Conservation (phyloP, 2,888 invertebrate species). For the Rhamnusium bicolor region DNA sequence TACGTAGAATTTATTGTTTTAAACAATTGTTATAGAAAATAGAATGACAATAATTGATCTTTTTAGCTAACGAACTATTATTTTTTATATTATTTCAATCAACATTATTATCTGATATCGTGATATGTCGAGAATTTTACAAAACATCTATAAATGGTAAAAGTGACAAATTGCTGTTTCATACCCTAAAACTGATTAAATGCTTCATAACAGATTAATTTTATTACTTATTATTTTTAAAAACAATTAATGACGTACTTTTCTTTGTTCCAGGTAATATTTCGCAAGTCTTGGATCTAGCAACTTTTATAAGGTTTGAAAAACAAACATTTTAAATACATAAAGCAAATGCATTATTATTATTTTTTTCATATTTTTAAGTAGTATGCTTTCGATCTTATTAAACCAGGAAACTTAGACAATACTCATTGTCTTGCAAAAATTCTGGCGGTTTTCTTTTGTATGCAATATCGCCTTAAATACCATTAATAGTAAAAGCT, state of each 20-base stretch:
- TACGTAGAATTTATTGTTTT: not conserved
- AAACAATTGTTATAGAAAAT: conserved; percentile 5
- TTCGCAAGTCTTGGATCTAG: not conserved
- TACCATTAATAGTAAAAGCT: too few relatives aligned
- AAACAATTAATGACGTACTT: not conserved
- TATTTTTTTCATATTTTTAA: too few relatives aligned
- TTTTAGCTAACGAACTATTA: not conserved
- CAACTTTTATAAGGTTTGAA: not conserved
- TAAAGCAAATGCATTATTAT: too few relatives aligned
- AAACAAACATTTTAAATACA: not conserved
- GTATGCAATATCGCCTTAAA: too few relatives aligned
- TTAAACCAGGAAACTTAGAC: too few relatives aligned
- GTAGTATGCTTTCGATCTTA: too few relatives aligned
- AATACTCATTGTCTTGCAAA: too few relatives aligned
- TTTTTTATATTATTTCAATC: not conserved
- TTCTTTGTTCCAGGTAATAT: not conserved
- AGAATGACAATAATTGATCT: not conserved
- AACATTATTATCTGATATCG: not conserved
- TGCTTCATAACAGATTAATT: not conserved
- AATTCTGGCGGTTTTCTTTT: too few relatives aligned
- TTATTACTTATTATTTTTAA: not conserved
- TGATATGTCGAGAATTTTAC: not conserved
- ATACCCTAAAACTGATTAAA: not conserved
- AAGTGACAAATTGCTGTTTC: not conserved
- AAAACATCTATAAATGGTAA: not conserved